Conservation (phyloP, 2,797 vertebrate species). For the Gymnodraco acuticeps region DNA sequence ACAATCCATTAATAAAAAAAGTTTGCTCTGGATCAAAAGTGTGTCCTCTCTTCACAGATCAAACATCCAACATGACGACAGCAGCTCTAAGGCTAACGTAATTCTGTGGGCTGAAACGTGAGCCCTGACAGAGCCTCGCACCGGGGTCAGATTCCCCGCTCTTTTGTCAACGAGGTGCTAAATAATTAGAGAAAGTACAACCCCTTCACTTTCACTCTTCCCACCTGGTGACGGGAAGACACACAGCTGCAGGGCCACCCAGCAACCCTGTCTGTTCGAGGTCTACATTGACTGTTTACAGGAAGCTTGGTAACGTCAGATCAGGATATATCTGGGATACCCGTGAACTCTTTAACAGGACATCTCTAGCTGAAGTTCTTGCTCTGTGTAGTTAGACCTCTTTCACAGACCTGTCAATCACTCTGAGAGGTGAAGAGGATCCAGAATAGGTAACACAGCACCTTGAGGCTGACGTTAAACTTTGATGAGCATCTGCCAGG, state of each 20-base stretch:
- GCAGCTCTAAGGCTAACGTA: slow-evolving; percentile 44
- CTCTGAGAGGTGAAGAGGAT: slow-evolving; percentile 76
- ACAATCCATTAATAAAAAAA: neutral
- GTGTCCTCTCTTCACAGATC: slow-evolving; percentile 53
- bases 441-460: slow-evolving; percentile 83
- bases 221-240: slow-evolving; percentile 45
- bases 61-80: slow-evolving; percentile 65
- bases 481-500: slow-evolving; percentile 83
- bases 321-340: neutral
- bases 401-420: slow-evolving; percentile 38
- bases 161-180: slow-evolving; percentile 81
- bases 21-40: neutral
- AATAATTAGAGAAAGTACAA: slow-evolving; percentile 84
- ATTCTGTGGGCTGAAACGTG: slow-evolving; percentile 72
- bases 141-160: slow-evolving; percentile 77
- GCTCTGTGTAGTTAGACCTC: neutral
- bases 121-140: slow-evolving; percentile 61
- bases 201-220: slow-evolving; percentile 67
- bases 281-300: neutral
- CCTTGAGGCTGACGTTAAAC: slow-evolving; percentile 84
- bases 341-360: neutral
- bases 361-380: neutral
- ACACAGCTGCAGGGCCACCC: slow-evolving; percentile 22
- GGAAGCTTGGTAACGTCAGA: neutral
- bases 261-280: neutral